Percentiles rank a stretch among this genome's conserved stretches.
phyloP scores from a whole-genome alignment of 35 echinoderm and acorn worm species.

The Antedon bifida region DNA sequence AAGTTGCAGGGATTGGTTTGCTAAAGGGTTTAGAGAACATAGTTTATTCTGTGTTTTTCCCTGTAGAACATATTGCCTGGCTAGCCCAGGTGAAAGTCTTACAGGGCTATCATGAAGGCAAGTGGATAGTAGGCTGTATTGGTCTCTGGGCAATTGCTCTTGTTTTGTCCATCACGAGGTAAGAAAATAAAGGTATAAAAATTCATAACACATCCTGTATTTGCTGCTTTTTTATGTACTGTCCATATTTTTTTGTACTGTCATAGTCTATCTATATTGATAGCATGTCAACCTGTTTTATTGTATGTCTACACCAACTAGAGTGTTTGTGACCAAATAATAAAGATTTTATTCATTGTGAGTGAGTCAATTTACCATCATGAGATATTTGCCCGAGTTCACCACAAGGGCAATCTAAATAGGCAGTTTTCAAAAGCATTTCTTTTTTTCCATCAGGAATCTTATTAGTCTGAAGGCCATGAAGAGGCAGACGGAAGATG shows the following conservation, averaged over 20 bases:
- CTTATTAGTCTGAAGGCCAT: not conserved
- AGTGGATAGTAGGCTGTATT: not conserved
- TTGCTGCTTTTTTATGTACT: too few species aligned
- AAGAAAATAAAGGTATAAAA: not conserved
- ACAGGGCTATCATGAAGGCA: not conserved
- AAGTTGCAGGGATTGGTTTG: not conserved
- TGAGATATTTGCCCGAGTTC: too few species aligned
- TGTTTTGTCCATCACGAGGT: not conserved
- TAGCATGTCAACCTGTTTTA: too few species aligned
- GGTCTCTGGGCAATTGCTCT: not conserved
- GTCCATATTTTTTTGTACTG: too few species aligned
- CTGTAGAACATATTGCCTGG: not conserved
- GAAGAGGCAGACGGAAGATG: not conserved
- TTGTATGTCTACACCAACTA: too few species aligned
- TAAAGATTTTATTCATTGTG: too few species aligned
- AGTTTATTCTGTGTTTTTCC: not conserved
- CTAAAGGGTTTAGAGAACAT: not conserved
- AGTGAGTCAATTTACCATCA: too few species aligned
- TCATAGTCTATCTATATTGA: too few species aligned
- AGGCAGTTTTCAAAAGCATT: too few species aligned
- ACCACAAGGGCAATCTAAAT: too few species aligned
- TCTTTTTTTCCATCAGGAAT: not conserved
- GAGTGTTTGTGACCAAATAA: too few species aligned
- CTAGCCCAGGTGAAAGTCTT: not conserved
- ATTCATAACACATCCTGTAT: too few species aligned